A percentile compares a stretch with the other conserved stretches of the same genome.
Conservation (phyloP, 2,113 vertebrate genomes). For the Notothenia rossii region DNA sequence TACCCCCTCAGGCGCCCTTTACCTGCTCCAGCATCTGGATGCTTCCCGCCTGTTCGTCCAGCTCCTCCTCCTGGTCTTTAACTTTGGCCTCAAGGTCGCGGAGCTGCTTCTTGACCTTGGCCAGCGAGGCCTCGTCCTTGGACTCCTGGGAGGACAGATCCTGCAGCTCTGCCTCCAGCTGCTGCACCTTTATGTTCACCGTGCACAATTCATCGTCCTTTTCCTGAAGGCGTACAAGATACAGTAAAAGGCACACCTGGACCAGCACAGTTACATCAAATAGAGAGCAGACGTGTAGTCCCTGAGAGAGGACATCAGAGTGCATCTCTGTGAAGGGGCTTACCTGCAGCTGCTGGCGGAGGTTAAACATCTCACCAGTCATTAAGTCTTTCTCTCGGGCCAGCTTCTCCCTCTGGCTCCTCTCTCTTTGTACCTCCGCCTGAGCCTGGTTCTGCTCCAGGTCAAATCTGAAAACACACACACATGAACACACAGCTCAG, state of each 20-base stretch:
- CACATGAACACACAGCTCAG: not conserved
- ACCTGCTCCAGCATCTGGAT: constrained; percentile 99
- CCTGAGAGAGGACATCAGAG: constrained; percentile 30
- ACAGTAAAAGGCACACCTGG: constrained; percentile 30
- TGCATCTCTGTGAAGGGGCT: constrained; percentile 43
- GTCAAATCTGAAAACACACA: constrained; percentile 88
- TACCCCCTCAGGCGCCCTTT: constrained; percentile 7
- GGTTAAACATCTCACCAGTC: constrained; percentile 91
- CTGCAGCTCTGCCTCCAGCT: constrained; percentile 93
- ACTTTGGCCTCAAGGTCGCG: constrained; percentile 95
- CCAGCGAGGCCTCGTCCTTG: constrained; percentile 94
- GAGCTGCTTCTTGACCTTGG: constrained; percentile 95
- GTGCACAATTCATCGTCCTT: constrained; percentile 90
- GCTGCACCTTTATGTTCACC: constrained; percentile 88
- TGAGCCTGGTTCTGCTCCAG: constrained; percentile 92
- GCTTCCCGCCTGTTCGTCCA: constrained; percentile 96
- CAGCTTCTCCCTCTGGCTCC: constrained; percentile 90
- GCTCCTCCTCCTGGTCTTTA: constrained; percentile 98
- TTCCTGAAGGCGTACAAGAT: constrained; percentile 54
- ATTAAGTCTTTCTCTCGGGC: constrained; percentile 92
- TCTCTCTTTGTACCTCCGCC: constrained; percentile 92
- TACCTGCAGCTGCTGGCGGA: constrained; percentile 95
- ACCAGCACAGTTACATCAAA: constrained; percentile 50
- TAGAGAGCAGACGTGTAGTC: constrained; percentile 35
- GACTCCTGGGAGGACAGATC: constrained; percentile 97